Evolutionary conservation across 2,797 vertebrate species (phyloP).

Genomic region (Macroramphosus scolopax): DNA sequence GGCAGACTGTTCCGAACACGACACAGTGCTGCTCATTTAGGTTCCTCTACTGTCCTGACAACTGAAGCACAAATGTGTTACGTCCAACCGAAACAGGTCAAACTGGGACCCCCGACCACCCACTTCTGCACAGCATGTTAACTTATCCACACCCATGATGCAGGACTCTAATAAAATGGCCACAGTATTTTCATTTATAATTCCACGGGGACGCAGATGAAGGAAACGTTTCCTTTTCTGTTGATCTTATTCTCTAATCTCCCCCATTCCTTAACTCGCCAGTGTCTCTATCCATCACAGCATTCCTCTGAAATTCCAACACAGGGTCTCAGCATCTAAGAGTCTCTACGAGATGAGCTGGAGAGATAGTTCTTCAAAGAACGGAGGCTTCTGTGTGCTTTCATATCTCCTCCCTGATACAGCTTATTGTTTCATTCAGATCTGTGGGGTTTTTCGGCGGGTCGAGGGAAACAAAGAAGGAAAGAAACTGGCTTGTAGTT

Average conservation of each 20-base stretch:
- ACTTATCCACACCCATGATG: background rate
- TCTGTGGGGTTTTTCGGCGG: constrained; percentile 8
- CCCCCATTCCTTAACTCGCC: constrained; percentile 5
- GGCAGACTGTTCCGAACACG: too few species aligned
- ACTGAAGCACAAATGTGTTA: background rate
- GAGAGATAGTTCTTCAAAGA: constrained; percentile 14
- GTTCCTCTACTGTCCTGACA: constrained; percentile 1
- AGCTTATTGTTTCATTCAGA: constrained; percentile 26
- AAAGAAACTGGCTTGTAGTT: constrained; percentile 28
- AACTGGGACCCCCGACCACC: background rate
- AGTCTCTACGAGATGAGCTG: background rate
- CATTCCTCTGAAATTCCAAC: constrained; percentile 17
- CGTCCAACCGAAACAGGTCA: constrained; percentile 7
- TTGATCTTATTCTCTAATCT: constrained; percentile 15
- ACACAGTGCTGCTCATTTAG: constrained; percentile 2
- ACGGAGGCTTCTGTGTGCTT: constrained; percentile 14
- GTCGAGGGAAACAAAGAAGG: constrained; percentile 10
- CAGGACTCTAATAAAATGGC: background rate
- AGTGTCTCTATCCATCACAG: constrained; percentile 10
- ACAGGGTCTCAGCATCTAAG: constrained; percentile 12
- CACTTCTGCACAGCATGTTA: background rate
- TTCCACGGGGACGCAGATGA: constrained; percentile 17
- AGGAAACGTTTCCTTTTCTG: constrained; percentile 7
- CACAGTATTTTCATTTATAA: constrained; percentile 2
- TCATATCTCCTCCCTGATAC: constrained; percentile 32